Evolutionary conservation across 2,797 vertebrate genomes (phyloP), one percentile per base, ranked within the genome.

Genomic region (Dendrocincla fuliginosa): DNA sequence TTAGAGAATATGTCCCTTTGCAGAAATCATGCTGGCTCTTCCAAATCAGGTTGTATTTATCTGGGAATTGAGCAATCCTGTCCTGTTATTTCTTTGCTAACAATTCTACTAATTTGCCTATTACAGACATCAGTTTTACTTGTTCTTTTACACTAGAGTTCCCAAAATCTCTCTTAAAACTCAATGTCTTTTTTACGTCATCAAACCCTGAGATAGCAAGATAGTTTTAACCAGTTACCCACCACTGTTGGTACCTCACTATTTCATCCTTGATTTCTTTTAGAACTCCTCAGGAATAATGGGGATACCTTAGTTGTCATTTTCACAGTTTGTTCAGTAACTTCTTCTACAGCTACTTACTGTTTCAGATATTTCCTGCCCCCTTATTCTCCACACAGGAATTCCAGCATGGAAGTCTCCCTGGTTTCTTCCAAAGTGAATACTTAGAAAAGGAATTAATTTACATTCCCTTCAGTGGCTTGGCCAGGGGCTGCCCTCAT

Each of bases 221-320:
- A 19, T 25, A 52, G 18, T 80, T 85, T 80, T 83, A 49, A 74
- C 15, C 18, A 57, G 30, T 57, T 78, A 44, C 4, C 15, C 6
- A 44, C 10, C 7, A 9, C 22, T 76, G 6, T 16, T 70, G 11
- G 8, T 42, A 35, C n/a, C 27, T 81, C 22, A 64, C 37, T 67
- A 5, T 57, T 87, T 44, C 8, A 57, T 32, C 42, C 25, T 79
- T 44, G 39, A 27, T 81, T 95, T 87, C 39, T 76, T 10, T n/a
- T 55, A 55, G 46, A 73, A 57, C 8, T 69, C 33, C 24, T 57
- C 12, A 52, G n/a, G 23, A 73, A 32, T 35, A 44, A 28, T 5
- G 11, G 8, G 23, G 4, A 16, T 39, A 16, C 0, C 0, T 39
- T 63, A 47, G 10, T 24, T 5, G 33, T 60, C 3, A 11, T 89